A percentile compares a stretch with the other conserved stretches of the same genome.
These are phyloP conservation scores for Dendroctonus valens DNA, from an alignment of 1,140 invertebrate genomes.

Conservation along the genomic window DNA sequence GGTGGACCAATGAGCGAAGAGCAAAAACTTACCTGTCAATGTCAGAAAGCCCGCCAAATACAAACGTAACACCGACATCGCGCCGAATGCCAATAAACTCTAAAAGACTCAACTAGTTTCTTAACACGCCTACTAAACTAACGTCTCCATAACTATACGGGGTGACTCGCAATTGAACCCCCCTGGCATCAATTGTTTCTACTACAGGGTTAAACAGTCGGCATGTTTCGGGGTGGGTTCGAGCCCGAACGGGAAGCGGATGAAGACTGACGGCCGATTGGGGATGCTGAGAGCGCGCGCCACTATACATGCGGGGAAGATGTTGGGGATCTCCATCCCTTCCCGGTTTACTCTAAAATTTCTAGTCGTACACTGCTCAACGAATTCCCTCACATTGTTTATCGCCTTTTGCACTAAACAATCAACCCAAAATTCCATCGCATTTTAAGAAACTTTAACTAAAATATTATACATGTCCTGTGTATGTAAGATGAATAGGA, in stretches of 20 bases:
- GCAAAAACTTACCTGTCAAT: slow-evolving; percentile 14
- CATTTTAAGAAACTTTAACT: no score
- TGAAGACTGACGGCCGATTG: slow-evolving; percentile 20
- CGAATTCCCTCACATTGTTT: no score
- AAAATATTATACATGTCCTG: no score
- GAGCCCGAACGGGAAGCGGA: slow-evolving; percentile 14
- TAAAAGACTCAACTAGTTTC: slow-evolving; percentile 4
- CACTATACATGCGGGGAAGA: slow-evolving; percentile 8
- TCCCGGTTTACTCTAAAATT: slow-evolving; percentile 7
- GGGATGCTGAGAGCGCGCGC: slow-evolving; percentile 30
- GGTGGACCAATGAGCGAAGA: no score
- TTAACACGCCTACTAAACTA: slow-evolving; percentile 1
- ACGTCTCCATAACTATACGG: slow-evolving; percentile 3
- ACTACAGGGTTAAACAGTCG: slow-evolving; percentile 7
- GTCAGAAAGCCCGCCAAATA: slow-evolving; percentile 29
- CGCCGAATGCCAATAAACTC: slow-evolving; percentile 17
- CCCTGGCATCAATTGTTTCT: neutral
- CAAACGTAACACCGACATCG: slow-evolving; percentile 19
- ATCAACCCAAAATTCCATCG: no score
- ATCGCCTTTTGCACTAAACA: no score
- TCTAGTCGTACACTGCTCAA: neutral
- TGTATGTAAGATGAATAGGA: no score
- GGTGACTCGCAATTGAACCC: neutral
- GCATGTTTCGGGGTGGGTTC: slow-evolving; percentile 3
- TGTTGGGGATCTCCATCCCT: neutral